Percentiles rank a stretch among this genome's conserved stretches.
phyloP scores from a whole-genome alignment of 2,797 vertebrate genomes.

The Australoheros facetus region DNA sequence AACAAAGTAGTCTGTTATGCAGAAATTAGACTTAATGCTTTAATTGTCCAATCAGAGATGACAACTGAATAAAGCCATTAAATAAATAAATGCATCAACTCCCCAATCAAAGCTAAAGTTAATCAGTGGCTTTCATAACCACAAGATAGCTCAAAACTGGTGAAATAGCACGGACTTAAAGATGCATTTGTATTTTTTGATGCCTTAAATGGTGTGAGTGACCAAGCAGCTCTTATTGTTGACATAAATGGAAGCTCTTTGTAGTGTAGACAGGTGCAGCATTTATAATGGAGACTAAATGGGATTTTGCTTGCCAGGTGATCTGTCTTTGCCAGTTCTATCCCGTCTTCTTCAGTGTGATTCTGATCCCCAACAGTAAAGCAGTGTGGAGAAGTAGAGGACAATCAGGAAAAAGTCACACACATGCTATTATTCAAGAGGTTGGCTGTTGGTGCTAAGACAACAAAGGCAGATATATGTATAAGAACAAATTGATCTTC shows the following conservation, averaged over 20 bases:
- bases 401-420: neutral
- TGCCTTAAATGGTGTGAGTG: neutral
- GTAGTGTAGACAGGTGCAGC: neutral
- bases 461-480: neutral
- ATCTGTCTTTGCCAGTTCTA: neutral
- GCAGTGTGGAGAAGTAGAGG: slow-evolving; percentile 24
- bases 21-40: neutral
- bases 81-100: slow-evolving; percentile 5
- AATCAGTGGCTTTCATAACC: neutral
- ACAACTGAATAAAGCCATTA: neutral
- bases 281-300: neutral
- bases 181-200: neutral
- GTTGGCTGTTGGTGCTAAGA: neutral
- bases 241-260: neutral
- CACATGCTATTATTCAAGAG: too few species aligned
- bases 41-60: neutral
- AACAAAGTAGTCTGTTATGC: neutral
- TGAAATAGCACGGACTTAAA: neutral
- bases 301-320: neutral
- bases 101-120: neutral
- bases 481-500: accelerated
- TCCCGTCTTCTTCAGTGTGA: neutral
- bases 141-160: neutral
- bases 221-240: neutral
- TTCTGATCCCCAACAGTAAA: slow-evolving; percentile 6